Base-by-base conservation (phyloP, 92 coral and sea anemone genomes). In the Phenganax marumi region DNA sequence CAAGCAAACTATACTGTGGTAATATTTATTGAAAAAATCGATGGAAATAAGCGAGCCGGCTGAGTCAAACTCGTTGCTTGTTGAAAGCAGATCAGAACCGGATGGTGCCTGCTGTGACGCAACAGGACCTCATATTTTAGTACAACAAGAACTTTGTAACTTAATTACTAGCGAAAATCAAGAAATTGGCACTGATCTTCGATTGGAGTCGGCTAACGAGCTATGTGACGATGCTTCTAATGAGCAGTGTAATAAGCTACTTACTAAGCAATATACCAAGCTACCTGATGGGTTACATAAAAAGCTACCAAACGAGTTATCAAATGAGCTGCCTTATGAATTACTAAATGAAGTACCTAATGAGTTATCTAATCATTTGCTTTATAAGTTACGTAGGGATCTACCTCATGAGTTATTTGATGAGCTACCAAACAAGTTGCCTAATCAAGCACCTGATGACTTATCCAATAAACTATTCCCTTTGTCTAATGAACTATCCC, bases 1-100 rank as follows among this genome's bases (percentile, higher is more conserved):
- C 25, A 62, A 62, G 13, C 9, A 10, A 62, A 62, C 43, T 0
- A 25, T 14, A 66, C 43, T 66, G 10, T 47, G 24, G 3, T 17
- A 25, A 7, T 25, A 25, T 17, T 66, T 66, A n/a, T 25, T 22
- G 33, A 66, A 7, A 58, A 64, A 33, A 66, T 66, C 50, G 8
- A 66, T 66, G 72, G 72, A 66, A 10, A 49, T 23, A 33, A 66
- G 72, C 2, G 72, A 33, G 43, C 43, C 43, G 43, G 43, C 43
- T 1, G 43, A 66, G 17, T 66, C 72, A 24, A 66, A 66, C 43
- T 24, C 72, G 13, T 66, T 66, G 72, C 72, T 33, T 66, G 16
- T 66, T 9, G 49, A 66, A 33, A 49, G 19, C 1, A 66, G 72
- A 66, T 12, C 48, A 2, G 72, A 66, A 19, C 72, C 72, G 24